Conservation (phyloP, 2,113 vertebrate genomes). For the Antigone vipio region DNA sequence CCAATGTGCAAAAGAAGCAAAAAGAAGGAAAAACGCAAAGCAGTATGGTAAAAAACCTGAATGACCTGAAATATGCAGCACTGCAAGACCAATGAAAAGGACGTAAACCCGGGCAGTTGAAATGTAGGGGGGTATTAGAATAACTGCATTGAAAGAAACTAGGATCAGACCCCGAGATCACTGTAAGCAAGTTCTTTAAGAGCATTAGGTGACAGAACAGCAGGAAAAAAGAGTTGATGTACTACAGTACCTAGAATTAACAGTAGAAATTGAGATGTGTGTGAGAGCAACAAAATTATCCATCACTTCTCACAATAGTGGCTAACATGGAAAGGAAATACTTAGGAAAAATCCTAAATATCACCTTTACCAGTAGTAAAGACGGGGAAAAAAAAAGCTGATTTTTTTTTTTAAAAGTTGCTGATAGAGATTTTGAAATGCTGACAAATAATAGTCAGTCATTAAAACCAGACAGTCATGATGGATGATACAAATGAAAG, state of each 20-base stretch:
- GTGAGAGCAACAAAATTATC: not conserved
- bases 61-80: not conserved
- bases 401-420: not conserved
- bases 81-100: not conserved
- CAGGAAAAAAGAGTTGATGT: not conserved
- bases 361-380: not conserved
- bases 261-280: not conserved
- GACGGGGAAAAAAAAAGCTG: not conserved
- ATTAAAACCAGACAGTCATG: not conserved
- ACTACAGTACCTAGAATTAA: not conserved
- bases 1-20: not conserved
- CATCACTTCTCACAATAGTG: not conserved
- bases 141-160: not conserved
- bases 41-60: not conserved
- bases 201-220: not conserved
- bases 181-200: not conserved
- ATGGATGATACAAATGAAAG: not conserved
- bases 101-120: not conserved
- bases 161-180: not conserved
- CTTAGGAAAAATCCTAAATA: not conserved
- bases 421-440: not conserved
- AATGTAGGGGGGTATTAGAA: not conserved
- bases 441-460: not conserved
- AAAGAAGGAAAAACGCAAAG: not conserved
- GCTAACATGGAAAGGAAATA: not conserved